Conservation (phyloP, 2,113 vertebrate species). For the Passer domesticus region DNA sequence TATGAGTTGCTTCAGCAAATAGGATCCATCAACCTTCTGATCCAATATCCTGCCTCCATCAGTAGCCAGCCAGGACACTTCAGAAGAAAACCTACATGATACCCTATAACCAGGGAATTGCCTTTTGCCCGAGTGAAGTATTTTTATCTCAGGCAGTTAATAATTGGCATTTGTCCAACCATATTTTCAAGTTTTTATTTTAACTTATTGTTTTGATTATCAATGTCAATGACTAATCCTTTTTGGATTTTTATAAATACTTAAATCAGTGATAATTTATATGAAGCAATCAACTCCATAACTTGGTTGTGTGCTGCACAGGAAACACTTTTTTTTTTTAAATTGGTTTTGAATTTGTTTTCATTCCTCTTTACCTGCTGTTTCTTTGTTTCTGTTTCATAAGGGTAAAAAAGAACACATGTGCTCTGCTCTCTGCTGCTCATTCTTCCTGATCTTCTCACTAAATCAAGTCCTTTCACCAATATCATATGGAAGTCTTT, state of each 20-base stretch:
- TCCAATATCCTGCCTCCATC: not conserved
- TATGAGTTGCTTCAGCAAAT: not conserved
- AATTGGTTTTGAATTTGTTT: conserved; percentile 26
- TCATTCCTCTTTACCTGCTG: conserved; percentile 26
- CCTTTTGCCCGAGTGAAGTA: not conserved
- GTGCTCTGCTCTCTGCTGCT: not conserved
- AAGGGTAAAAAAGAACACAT: not conserved
- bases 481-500: conserved; percentile 32
- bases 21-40: not conserved
- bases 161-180: not conserved
- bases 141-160: not conserved
- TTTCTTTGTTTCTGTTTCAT: conserved; percentile 25
- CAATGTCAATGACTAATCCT: not conserved
- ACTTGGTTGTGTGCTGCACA: not conserved
- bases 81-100: not conserved
- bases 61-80: not conserved
- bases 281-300: not conserved
- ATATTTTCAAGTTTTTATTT: conserved; percentile 1
- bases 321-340: not conserved
- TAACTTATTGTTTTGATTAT: conserved; percentile 17
- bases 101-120: not conserved
- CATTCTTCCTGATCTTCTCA: not conserved
- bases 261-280: not conserved
- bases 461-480: conserved; percentile 46
- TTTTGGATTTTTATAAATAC: not conserved